Evolutionary conservation across 2,797 vertebrate genomes (phyloP).

Genomic region (Cichlasoma orientale): DNA sequence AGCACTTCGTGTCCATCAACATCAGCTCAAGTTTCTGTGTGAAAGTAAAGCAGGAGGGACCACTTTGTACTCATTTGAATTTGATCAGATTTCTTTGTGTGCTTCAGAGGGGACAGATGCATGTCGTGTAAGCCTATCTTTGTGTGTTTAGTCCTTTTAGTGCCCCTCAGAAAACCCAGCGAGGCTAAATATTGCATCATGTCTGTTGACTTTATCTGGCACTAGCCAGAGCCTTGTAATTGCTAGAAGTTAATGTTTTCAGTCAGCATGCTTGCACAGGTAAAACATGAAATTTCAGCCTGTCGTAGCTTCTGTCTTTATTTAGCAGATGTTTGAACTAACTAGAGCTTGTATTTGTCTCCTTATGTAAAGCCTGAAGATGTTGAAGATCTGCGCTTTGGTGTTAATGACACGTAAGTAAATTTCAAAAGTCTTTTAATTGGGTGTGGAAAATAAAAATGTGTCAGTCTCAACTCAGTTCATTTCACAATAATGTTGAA

Average conservation of each 20-base stretch:
- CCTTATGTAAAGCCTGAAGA: constrained; percentile 48
- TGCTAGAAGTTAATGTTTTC: neutral
- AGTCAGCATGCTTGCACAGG: neutral
- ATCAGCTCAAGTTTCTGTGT: constrained; percentile 52
- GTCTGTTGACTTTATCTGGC: constrained; percentile 35
- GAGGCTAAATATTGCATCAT: constrained; percentile 29
- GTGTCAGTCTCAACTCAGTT: neutral
- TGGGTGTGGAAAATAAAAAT: neutral
- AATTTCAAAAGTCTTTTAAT: neutral
- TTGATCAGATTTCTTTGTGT: constrained; percentile 21
- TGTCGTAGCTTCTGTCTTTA: neutral
- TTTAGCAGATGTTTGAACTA: neutral
- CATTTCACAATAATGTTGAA: neutral
- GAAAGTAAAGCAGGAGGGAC: neutral
- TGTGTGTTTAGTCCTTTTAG: constrained; percentile 20
- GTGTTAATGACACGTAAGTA: constrained; percentile 76
- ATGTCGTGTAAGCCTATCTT: constrained; percentile 3
- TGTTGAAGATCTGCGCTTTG: constrained; percentile 75
- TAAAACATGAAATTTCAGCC: neutral
- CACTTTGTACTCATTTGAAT: constrained; percentile 23
- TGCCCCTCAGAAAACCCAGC: constrained; percentile 28
- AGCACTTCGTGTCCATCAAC: constrained; percentile 52
- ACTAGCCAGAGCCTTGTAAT: neutral
- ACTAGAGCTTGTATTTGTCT: neutral
- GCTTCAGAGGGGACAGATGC: neutral